A percentile compares a stretch with the other conserved stretches of the same genome.
These are phyloP conservation scores for Epistrophe grossulariae DNA, from an alignment of 2,888 invertebrate genomes.

Conservation along the genomic window DNA sequence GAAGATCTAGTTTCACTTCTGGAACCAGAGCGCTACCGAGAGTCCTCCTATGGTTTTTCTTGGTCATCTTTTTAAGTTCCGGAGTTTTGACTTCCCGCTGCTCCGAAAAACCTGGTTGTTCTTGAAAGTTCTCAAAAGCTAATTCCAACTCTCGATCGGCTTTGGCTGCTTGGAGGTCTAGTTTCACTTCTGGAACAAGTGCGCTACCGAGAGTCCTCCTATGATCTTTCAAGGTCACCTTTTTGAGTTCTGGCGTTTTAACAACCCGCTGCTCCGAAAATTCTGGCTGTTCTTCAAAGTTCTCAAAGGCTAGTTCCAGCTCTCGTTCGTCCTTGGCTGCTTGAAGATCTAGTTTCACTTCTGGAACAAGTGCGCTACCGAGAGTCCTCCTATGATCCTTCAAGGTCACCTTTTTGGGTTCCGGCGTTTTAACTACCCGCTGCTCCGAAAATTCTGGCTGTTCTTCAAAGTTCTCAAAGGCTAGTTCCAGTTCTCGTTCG, in stretches of 20 bases:
- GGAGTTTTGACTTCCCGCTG: too few species aligned
- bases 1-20: too few species aligned
- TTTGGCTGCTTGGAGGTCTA: too few species aligned
- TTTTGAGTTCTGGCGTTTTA: too few species aligned
- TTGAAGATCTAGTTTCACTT: conserved; percentile 30
- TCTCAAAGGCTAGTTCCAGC: conserved; percentile 37
- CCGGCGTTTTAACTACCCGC: conserved; percentile 37
- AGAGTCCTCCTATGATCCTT: conserved; percentile 45
- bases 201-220: too few species aligned
- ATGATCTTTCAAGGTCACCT: too few species aligned
- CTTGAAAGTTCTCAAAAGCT: too few species aligned
- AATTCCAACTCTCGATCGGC: not conserved
- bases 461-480: conserved; percentile 51
- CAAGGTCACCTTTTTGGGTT: not conserved
- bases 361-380: conserved; percentile 7
- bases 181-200: too few species aligned
- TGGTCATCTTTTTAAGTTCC: too few species aligned
- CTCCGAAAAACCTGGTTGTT: too few species aligned
- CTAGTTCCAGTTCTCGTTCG: conserved; percentile 33
- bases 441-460: not conserved
- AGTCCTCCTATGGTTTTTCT: too few species aligned
- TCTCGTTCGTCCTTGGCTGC: conserved; percentile 27
- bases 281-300: conserved; percentile 43
- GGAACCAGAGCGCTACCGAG: too few species aligned
- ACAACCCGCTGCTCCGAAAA: not conserved